A percentile compares a stretch with the other conserved stretches of the same genome.
Evolutionary conservation across 2,113 vertebrate species (phyloP).

Genomic region (Mus musculus): GRCm39 chr15:94833001-94833500

Average conservation of each 20-base stretch:
- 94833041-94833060: not conserved
- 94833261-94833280: not conserved
- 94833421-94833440: not conserved
- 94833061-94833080: not conserved
- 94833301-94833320: not conserved
- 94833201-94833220: not conserved
- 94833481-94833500: not conserved
- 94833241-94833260: not conserved
- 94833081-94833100: not conserved
- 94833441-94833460: not conserved
- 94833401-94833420: not conserved
- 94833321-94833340: not conserved
- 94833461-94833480: not conserved
- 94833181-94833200: not conserved
- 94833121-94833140: not conserved
- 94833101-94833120: not conserved
- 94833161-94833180: not conserved
- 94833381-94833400: not conserved
- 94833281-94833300: not conserved
- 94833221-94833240: not conserved
- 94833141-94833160: not conserved
- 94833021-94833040: not conserved
- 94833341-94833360: not conserved
- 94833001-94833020: slow-evolving; percentile 12
- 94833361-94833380: not conserved